Evolutionary conservation across 2,113 vertebrate species (phyloP).

Genomic region (Amia ocellicauda): DNA sequence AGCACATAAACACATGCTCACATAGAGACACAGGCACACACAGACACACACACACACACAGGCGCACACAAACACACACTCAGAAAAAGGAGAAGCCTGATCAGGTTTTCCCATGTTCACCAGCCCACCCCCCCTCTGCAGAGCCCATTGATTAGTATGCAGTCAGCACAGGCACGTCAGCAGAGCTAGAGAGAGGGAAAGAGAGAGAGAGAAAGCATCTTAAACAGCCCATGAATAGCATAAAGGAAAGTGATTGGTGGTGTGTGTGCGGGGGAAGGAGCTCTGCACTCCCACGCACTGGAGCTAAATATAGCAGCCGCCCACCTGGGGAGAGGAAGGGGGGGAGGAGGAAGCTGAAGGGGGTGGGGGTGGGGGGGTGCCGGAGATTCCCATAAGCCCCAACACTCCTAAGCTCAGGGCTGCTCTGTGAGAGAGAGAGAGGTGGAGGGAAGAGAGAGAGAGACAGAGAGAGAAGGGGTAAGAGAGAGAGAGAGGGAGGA

Average conservation of each 20-base stretch:
- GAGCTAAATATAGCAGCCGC: conserved; percentile 16
- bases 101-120: background rate
- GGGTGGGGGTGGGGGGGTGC: background rate
- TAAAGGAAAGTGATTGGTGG: conserved; percentile 44
- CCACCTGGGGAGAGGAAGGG: too few species aligned
- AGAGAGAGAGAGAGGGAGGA: too few species aligned
- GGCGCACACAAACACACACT: background rate
- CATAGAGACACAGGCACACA: too few species aligned
- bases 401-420: background rate
- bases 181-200: background rate
- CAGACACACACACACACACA: too few species aligned
- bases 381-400: background rate
- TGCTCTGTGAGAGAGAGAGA: background rate
- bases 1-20: too few species aligned
- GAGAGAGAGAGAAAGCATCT: background rate
- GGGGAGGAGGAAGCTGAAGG: too few species aligned
- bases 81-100: background rate
- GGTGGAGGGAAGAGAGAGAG: too few species aligned
- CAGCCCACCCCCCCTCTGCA: background rate
- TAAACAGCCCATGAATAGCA: conserved; percentile 62
- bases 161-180: background rate
- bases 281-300: conserved; percentile 3
- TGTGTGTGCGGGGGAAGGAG: conserved; percentile 5
- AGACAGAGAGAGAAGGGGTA: too few species aligned
- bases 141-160: conserved; percentile 11